Evolutionary conservation across 2,888 invertebrate genomes (phyloP).

Genomic region (Melanostoma scalare): DNA sequence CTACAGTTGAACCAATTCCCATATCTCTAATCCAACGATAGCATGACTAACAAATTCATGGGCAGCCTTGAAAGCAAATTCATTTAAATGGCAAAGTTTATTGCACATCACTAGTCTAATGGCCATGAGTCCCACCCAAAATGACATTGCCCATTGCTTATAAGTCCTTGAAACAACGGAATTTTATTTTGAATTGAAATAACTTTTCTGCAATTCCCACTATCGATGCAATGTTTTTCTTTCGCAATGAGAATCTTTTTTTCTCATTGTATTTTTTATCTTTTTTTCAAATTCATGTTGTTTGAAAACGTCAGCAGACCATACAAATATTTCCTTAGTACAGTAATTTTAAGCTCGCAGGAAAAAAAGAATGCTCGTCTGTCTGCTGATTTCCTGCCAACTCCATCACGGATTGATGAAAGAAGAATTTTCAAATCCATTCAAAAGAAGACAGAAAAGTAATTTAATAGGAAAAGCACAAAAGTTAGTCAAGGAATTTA

Average conservation of each 20-base stretch:
- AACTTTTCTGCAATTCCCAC: background rate
- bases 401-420: conserved; percentile 7
- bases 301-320: conserved; percentile 30
- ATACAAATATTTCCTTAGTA: conserved; percentile 23
- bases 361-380: background rate
- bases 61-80: background rate
- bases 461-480: conserved; percentile 44
- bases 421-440: conserved; percentile 13
- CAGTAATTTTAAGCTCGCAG: conserved; percentile 2
- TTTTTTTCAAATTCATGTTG: background rate
- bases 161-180: background rate
- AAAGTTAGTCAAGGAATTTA: conserved; percentile 42
- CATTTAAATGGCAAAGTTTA: conserved; percentile 9
- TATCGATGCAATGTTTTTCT: background rate
- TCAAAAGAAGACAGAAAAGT: conserved; percentile 27
- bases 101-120: conserved; percentile 4
- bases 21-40: background rate
- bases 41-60: background rate
- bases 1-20: background rate
- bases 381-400: conserved; percentile 1
- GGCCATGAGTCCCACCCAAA: background rate
- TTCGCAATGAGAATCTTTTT: background rate
- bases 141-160: background rate
- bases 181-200: conserved; percentile 2
- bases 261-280: background rate